phyloP scores from a whole-genome alignment of 2,797 vertebrate species.

The Fundulus diaphanus region DNA sequence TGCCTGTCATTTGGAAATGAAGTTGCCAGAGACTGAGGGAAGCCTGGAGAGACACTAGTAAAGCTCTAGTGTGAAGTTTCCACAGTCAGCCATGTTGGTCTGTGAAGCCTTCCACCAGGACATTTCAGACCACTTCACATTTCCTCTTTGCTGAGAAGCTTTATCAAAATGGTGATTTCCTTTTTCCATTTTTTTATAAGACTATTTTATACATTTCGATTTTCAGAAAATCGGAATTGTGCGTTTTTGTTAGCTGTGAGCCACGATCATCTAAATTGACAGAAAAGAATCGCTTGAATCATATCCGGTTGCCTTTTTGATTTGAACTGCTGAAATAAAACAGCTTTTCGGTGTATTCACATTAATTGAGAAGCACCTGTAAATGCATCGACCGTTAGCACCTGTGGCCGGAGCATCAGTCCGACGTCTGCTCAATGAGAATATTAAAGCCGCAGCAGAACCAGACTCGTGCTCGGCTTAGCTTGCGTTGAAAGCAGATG shows the following conservation, averaged over 20 bases:
- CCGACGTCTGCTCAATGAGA: slow-evolving; percentile 37
- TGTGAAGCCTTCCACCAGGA: neutral
- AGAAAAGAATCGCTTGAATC: neutral
- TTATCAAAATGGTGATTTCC: neutral
- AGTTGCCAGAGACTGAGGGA: neutral
- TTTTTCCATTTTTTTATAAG: neutral
- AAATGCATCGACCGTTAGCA: slow-evolving; percentile 59
- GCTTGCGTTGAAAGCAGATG: slow-evolving; percentile 24
- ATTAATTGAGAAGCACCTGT: slow-evolving; percentile 12
- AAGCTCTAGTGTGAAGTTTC: neutral
- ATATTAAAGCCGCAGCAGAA: slow-evolving; percentile 33
- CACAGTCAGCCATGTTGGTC: neutral
- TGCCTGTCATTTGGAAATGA: neutral
- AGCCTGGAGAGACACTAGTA: neutral
- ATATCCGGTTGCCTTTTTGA: neutral
- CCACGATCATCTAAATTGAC: neutral
- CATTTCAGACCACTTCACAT: neutral
- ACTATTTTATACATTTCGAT: too few relatives aligned
- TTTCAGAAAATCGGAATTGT: neutral
- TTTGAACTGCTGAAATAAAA: neutral
- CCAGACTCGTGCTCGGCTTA: slow-evolving; percentile 11
- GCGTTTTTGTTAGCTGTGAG: neutral
- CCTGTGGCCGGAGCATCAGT: slow-evolving; percentile 47
- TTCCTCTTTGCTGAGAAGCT: neutral
- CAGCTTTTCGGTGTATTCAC: neutral